Evolutionary conservation across 2,888 invertebrate genomes (phyloP).

Genomic region (Polymixis flavicincta): DNA sequence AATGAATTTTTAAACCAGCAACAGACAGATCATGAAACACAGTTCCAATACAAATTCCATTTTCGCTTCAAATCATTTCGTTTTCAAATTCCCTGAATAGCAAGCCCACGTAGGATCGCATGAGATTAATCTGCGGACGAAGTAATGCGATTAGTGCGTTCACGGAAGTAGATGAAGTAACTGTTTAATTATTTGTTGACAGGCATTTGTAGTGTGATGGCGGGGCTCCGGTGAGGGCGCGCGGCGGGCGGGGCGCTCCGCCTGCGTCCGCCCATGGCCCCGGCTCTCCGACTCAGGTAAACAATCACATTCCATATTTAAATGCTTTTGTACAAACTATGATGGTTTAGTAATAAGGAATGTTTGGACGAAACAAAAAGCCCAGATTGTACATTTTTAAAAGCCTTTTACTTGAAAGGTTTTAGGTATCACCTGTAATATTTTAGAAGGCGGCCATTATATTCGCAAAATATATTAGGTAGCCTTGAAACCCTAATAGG

Average conservation of each 20-base stretch:
- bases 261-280: conserved; percentile 89
- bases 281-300: conserved; percentile 82
- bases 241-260: conserved; percentile 87
- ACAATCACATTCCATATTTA: conserved; percentile 37
- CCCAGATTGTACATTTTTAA: conserved; percentile 16
- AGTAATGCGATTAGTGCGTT: conserved; percentile 61
- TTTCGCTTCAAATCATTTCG: neutral
- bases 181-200: conserved; percentile 74
- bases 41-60: neutral
- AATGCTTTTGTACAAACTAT: conserved; percentile 31
- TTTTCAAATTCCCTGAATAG: conserved; percentile 17
- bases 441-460: neutral
- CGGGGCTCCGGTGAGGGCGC: conserved; percentile 86
- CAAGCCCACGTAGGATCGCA: conserved; percentile 13
- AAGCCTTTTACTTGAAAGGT: conserved; percentile 15
- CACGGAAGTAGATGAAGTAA: conserved; percentile 57
- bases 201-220: conserved; percentile 80
- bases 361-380: conserved; percentile 15
- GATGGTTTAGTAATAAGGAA: conserved; percentile 7
- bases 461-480: neutral
- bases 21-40: neutral
- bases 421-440: conserved; percentile 5
- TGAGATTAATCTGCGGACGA: conserved; percentile 56
- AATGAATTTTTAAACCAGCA: neutral
- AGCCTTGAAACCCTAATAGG: neutral